A percentile compares a stretch with the other conserved stretches of the same genome.
These are phyloP conservation scores for Blomia tropicalis DNA, from an alignment of 2,888 invertebrate species.

Conservation along the genomic window DNA sequence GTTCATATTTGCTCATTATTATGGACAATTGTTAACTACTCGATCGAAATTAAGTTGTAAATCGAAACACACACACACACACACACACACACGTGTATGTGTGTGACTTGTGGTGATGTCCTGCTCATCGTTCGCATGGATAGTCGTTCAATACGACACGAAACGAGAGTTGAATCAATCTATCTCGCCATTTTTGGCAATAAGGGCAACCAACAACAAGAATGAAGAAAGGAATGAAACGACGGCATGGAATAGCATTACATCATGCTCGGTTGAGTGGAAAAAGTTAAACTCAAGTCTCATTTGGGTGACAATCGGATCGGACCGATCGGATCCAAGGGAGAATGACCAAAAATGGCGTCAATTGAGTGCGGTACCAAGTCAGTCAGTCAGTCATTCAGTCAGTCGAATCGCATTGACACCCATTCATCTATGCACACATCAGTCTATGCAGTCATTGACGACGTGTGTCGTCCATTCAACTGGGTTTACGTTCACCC, in stretches of 20 bases:
- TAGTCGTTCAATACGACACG: no score
- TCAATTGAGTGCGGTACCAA: neutral
- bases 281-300: neutral
- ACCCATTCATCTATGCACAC: neutral
- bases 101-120: neutral
- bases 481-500: no score
- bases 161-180: no score
- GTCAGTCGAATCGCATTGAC: neutral
- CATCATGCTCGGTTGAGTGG: constrained; percentile 11
- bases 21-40: no score
- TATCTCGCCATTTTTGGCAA: neutral
- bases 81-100: no score
- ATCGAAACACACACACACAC: no score
- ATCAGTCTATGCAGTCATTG: no score
- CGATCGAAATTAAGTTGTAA: constrained; percentile 6
- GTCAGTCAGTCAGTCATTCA: neutral
- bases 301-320: neutral
- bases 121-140: neutral
- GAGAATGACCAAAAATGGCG: no score
- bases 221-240: neutral
- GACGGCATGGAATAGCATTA: neutral
- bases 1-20: no score
- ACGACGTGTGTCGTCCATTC: no score
- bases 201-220: no score
- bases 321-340: no score